Conservation (phyloP, 2,113 vertebrate species). For the Tragelaphus strepsiceros region DNA sequence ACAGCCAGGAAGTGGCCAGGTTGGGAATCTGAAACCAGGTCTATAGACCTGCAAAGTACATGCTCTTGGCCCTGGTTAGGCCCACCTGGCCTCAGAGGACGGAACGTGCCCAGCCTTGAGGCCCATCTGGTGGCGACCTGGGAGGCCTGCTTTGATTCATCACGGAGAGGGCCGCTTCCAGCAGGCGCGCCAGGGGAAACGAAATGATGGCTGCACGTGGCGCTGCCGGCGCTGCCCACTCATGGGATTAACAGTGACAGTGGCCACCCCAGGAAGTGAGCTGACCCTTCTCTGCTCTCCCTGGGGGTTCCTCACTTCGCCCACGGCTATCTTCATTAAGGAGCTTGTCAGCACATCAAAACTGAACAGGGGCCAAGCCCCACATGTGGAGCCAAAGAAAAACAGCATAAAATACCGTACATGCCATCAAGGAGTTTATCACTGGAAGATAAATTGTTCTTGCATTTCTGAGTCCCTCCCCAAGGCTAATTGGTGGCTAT, state of each 20-base stretch:
- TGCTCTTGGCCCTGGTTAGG: not conserved
- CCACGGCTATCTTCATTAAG: not conserved
- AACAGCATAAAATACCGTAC: not conserved
- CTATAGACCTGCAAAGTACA: not conserved
- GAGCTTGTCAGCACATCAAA: not conserved
- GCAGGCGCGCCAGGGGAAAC: rapidly evolving
- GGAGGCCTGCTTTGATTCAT: not conserved
- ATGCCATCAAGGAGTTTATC: not conserved
- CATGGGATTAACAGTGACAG: rapidly evolving
- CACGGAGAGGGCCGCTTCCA: rapidly evolving
- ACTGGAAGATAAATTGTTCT: not conserved
- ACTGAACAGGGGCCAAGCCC: not conserved
- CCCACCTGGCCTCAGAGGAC: not conserved
- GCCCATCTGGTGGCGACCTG: not conserved
- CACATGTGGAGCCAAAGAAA: not conserved
- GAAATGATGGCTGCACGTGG: rapidly evolving
- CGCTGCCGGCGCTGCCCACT: rapidly evolving
- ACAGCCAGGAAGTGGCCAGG: not conserved
- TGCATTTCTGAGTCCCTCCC: not conserved
- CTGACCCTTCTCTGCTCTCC: not conserved
- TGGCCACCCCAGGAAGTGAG: not conserved
- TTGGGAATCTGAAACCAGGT: not conserved
- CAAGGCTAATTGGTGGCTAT: not conserved
- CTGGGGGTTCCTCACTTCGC: not conserved
- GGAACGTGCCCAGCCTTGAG: not conserved